Conservation (phyloP, 2,888 invertebrate species). For the Xestia sexstrigata region DNA sequence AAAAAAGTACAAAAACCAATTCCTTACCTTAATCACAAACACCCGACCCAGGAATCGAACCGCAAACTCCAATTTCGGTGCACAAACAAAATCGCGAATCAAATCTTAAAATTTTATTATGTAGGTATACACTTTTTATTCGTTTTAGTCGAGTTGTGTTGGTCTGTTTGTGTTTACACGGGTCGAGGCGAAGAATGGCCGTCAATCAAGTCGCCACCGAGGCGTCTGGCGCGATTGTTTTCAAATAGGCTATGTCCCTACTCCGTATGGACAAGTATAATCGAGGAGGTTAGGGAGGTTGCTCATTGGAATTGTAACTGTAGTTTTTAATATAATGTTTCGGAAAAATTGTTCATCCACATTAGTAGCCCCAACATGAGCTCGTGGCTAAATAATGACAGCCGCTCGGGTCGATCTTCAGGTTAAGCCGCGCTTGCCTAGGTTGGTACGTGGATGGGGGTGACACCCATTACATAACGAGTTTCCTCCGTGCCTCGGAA, state of each 20-base stretch:
- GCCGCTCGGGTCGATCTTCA: too few species aligned
- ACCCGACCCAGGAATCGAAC: constrained; percentile 37
- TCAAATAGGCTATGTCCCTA: constrained; percentile 74
- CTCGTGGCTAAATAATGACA: too few species aligned
- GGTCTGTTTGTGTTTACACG: constrained; percentile 69
- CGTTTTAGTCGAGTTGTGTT: constrained; percentile 48
- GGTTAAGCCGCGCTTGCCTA: too few species aligned
- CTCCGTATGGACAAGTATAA: constrained; percentile 76
- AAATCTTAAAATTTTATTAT: constrained; percentile 66
- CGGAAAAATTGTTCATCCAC: too few species aligned
- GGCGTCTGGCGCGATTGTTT: constrained; percentile 77
- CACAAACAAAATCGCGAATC: constrained; percentile 60
- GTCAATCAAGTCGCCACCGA: constrained; percentile 74
- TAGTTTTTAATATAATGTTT: too few species aligned
- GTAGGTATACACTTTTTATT: constrained; percentile 59
- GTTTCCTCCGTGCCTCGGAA: too few species aligned
- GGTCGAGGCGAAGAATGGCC: constrained; percentile 64
- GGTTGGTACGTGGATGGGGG: too few species aligned
- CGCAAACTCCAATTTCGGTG: constrained; percentile 53
- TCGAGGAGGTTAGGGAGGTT: constrained; percentile 62
- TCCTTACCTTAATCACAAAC: constrained; percentile 49
- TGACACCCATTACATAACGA: too few species aligned
- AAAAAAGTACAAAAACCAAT: constrained; percentile 45
- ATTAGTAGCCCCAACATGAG: too few species aligned
- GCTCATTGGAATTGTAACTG: constrained; percentile 41